phyloP scores from a whole-genome alignment of 2,113 vertebrate genomes.

The Semicossyphus pulcher region DNA sequence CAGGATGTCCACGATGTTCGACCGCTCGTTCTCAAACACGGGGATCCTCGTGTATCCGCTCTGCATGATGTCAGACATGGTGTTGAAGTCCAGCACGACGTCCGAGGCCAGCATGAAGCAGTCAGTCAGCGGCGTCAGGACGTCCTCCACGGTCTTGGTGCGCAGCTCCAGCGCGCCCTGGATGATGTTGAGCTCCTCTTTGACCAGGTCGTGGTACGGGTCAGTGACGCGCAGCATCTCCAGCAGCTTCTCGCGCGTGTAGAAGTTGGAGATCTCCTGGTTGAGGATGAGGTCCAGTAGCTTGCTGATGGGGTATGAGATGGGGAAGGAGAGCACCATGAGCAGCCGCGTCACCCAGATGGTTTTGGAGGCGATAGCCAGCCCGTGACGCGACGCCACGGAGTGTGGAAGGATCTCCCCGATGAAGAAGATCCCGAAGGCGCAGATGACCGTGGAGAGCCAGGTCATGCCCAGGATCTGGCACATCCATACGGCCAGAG shows the following conservation, averaged over 20 bases:
- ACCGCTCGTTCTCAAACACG: constrained; percentile 90
- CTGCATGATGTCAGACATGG: constrained; percentile 93
- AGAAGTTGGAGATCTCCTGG: constrained; percentile 95
- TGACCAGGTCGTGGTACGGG: constrained; percentile 94
- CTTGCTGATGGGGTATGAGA: constrained; percentile 96
- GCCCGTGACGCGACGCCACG: constrained; percentile 92
- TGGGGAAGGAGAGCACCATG: constrained; percentile 93
- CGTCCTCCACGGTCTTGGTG: constrained; percentile 94
- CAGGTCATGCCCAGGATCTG: constrained; percentile 90
- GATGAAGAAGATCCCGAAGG: constrained; percentile 91
- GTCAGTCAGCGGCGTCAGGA: constrained; percentile 92
- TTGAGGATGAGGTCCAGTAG: constrained; percentile 92
- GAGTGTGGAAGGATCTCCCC: constrained; percentile 95
- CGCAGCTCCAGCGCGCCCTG: constrained; percentile 95
- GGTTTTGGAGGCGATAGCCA: constrained; percentile 93
- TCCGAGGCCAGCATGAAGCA: constrained; percentile 96
- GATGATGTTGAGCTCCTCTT: constrained; percentile 96
- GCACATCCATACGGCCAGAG: constrained; percentile 92
- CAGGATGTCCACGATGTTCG: constrained; percentile 96
- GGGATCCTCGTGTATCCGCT: constrained; percentile 97
- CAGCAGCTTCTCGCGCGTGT: constrained; percentile 93
- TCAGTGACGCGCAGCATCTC: constrained; percentile 93
- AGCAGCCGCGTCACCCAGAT: constrained; percentile 93
- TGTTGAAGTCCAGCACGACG: constrained; percentile 91
- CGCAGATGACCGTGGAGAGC: constrained; percentile 90